Evolutionary conservation across 37 sponge, comb jelly and placozoan species (phyloP), one percentile per base, ranked within the genome.

Genomic region (Chondrilla cf. caribensis): DNA sequence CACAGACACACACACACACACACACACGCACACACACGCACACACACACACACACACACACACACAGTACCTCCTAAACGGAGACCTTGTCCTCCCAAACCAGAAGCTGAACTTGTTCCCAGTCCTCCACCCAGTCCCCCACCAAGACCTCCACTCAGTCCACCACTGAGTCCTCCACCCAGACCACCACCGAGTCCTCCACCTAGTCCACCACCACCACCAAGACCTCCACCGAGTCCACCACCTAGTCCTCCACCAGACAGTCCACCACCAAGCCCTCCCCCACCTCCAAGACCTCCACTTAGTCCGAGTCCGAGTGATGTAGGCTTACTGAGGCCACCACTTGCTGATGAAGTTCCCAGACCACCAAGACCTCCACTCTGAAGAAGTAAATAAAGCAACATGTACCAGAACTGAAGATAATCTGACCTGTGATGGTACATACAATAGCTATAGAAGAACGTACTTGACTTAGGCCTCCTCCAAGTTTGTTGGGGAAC

Each of bases 101-200:
- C 29, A 29, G 64, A 19, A 19, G 18, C 64, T 29, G 64, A 29
- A 15, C 29, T 29, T 62, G 64, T 62, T 62, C 64, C 64, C 6
- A 62, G 64, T n/a, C 64, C 64, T 62, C 64, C 64, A 17, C 79
- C 55, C 54, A 78, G 9, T 54, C 79, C 79, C 11, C 79, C 79
- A 54, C 79, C 58, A 18, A 78, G 54, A 39, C 86, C 79, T 24
- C 67, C 83, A 81, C 88, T 85, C 29, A 84, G 81, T 29, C 89
- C 89, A 21, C 79, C 86, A 59, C 86, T 83, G 7, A 54, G 55
- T 26, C 77, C 78, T 58, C 81, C 58, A 25, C 86, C 51, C 6
- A 47, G 51, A 47, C 51, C 76, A 32, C 42, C 83, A 7, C 43
- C 47, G 36, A 35, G 44, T 3, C 35, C 60, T 15, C 75, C 72